Percentiles rank a stretch among this genome's conserved stretches.
Conservation (phyloP, 2,888 invertebrate species). For the Elegia similella region DNA sequence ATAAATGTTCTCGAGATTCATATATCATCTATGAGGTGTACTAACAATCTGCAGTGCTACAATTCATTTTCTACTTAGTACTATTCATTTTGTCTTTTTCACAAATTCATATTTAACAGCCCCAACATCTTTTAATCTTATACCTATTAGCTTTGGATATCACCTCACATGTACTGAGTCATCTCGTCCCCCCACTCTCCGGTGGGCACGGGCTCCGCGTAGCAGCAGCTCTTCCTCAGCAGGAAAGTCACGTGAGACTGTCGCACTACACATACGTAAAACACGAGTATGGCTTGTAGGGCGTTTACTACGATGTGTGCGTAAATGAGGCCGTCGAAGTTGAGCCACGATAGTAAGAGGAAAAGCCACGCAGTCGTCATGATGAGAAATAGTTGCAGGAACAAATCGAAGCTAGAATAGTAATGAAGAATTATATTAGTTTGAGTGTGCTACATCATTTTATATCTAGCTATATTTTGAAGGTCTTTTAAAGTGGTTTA, state of each 20-base stretch:
- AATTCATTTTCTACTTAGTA: no score
- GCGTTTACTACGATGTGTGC: constrained; percentile 88
- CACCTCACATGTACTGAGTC: constrained; percentile 90
- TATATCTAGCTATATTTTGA: no score
- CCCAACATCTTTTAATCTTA: constrained; percentile 16
- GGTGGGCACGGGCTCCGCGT: constrained; percentile 86
- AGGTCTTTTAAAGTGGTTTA: no score
- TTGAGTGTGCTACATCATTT: background rate
- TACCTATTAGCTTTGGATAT: constrained; percentile 11
- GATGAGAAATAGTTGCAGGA: constrained; percentile 86
- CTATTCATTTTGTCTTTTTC: no score
- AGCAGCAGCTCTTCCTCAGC: constrained; percentile 90
- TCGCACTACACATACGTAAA: constrained; percentile 89
- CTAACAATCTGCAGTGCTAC: no score
- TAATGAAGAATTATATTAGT: constrained; percentile 27
- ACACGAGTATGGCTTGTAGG: constrained; percentile 87
- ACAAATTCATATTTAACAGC: no score
- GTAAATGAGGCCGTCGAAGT: constrained; percentile 87
- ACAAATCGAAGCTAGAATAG: constrained; percentile 88
- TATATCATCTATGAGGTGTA: no score
- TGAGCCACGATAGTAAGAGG: constrained; percentile 87
- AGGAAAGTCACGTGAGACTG: constrained; percentile 91
- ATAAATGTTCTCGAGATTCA: no score
- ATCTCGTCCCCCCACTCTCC: constrained; percentile 95
- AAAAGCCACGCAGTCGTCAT: constrained; percentile 91